A percentile compares a stretch with the other conserved stretches of the same genome.
Evolutionary conservation across 2,113 vertebrate species (phyloP).

Genomic region (Prietella phreatophila): DNA sequence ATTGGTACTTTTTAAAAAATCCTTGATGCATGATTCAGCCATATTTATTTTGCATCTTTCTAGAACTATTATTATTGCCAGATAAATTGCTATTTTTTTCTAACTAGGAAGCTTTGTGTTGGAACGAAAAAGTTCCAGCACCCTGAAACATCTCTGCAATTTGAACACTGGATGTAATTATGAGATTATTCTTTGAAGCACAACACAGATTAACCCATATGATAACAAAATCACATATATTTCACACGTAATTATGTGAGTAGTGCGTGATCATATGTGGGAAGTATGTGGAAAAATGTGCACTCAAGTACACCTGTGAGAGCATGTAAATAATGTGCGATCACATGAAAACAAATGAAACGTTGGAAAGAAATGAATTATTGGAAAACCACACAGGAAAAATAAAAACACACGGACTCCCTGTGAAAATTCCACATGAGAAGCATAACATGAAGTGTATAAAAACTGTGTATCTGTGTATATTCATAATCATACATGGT

Average conservation of each 20-base stretch:
- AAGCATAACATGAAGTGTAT: not conserved
- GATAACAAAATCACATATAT: not conserved
- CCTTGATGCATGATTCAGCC: not conserved
- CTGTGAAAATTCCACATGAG: not conserved
- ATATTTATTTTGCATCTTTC: not conserved
- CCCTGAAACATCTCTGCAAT: not conserved
- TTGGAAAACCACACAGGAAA: not conserved
- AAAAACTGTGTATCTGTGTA: not conserved
- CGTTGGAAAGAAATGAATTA: not conserved
- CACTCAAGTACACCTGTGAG: not conserved
- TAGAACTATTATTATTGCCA: not conserved
- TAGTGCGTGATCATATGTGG: not conserved
- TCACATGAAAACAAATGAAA: not conserved
- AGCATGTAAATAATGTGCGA: not conserved
- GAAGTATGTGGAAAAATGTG: not conserved
- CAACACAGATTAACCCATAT: not conserved
- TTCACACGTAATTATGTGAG: not conserved
- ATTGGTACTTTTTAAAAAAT: not conserved
- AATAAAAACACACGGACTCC: not conserved
- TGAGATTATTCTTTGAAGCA: not conserved
- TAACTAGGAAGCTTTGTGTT: not conserved
- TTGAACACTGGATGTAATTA: not conserved
- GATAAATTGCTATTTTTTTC: not conserved
- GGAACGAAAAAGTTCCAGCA: not conserved
- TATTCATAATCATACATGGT: not conserved